Conservation (phyloP, 2,888 invertebrate species). For the Pyralis farinalis region DNA sequence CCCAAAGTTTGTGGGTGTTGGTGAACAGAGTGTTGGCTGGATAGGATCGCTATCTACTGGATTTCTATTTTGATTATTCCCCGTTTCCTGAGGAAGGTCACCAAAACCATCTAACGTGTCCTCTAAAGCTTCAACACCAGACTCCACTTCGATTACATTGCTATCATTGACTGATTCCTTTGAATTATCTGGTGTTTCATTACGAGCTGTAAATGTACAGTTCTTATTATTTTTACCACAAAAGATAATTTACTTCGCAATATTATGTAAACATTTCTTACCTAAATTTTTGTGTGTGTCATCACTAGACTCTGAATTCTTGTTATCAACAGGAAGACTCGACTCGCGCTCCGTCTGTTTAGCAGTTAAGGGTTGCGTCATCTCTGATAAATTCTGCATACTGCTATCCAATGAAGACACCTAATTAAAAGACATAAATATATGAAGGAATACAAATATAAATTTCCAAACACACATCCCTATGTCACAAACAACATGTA, state of each 20-base stretch:
- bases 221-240: no score
- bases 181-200: slow-evolving; percentile 45
- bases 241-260: no score
- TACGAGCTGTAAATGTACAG: slow-evolving; percentile 38
- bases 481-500: no score
- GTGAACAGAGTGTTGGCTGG: slow-evolving; percentile 21
- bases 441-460: no score
- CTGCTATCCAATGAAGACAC: slow-evolving; percentile 75
- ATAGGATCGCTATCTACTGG: slow-evolving; percentile 26
- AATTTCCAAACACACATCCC: no score
- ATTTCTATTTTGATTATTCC: slow-evolving; percentile 22
- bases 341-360: slow-evolving; percentile 56
- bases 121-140: slow-evolving; percentile 75
- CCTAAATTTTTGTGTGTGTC: slow-evolving; percentile 73
- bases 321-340: slow-evolving; percentile 44
- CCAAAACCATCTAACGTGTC: slow-evolving; percentile 61
- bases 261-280: slow-evolving; percentile 23
- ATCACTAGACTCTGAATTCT: slow-evolving; percentile 66
- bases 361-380: slow-evolving; percentile 70
- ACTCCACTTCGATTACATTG: slow-evolving; percentile 66
- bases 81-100: slow-evolving; percentile 37
- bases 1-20: slow-evolving; percentile 36
- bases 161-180: slow-evolving; percentile 45
- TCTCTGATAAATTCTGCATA: slow-evolving; percentile 72
- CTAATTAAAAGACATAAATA: no score